Evolutionary conservation across 2,797 vertebrate species (phyloP), one percentile per base, ranked within the genome.

Genomic region (Rhinoraja longicauda): DNA sequence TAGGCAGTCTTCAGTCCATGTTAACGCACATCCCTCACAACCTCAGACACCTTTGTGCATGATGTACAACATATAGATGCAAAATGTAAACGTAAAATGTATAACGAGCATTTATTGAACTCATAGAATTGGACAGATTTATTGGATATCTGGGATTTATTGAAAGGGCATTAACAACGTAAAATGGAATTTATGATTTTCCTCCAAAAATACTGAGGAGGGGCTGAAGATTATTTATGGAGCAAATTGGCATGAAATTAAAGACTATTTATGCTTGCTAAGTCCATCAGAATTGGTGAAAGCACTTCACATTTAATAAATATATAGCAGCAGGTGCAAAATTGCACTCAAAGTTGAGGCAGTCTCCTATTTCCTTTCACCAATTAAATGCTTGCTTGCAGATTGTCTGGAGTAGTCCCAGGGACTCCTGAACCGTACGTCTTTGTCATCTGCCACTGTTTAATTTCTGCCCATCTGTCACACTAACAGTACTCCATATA

Each of bases 291-390:
- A 57, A 92, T 32, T 70, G 72, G 90, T 73, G 90, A 92, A 10
- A 57, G 29, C 67, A 53, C 67, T 29, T 75, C 90, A 45, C 5
- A 29, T 88, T 92, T 92, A 92, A 17, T 53, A 73, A 17, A 32
- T 92, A 13, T 75, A 29, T 45, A 17, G 8, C 9, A 91, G 90
- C 67, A 92, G 67, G 70, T 92, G 70, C 67, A 92, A 91, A 73
- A 73, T 75, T 92, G 90, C 1, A 72, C 36, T 36, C 70, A 15
- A 4, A 73, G 70, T 75, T 73, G 24, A 75, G 90, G 13, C 70
- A 53, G 70, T 12, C 70, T 92, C 70, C 70, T 75, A 53, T 92
- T 92, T 75, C 26, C 72, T 53, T 53, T 53, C 36, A 19, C 39
- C 45, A 29, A 19, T 72, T 29, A 92, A 92, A 53, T 92, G 26